Percentiles rank a stretch among this genome's conserved stretches.
phyloP scores from a whole-genome alignment of 1,140 invertebrate species.

The Aphelenchoides besseyi region DNA sequence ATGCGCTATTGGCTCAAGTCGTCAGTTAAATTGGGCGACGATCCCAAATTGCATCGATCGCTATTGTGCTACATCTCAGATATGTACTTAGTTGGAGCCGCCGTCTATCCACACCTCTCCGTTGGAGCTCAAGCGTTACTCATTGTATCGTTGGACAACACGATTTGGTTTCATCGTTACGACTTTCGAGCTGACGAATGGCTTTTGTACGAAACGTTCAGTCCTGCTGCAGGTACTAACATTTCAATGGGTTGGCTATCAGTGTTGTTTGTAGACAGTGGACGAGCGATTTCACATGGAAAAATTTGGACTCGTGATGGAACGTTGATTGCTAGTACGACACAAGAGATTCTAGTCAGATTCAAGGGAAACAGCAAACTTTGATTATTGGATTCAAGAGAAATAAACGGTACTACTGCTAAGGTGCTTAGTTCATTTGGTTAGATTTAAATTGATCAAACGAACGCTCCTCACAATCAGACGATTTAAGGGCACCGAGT shows the following conservation, averaged over 20 bases:
- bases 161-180: slow-evolving; percentile 23
- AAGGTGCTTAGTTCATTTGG: too few species aligned
- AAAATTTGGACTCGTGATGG: slow-evolving; percentile 20
- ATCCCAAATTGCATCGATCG: slow-evolving; percentile 29
- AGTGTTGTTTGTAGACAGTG: slow-evolving; percentile 11
- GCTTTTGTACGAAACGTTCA: slow-evolving; percentile 5
- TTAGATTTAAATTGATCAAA: too few species aligned
- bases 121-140: background rate
- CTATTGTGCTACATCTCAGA: slow-evolving; percentile 22
- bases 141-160: slow-evolving; percentile 14
- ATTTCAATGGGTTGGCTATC: background rate
- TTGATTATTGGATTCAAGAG: too few species aligned
- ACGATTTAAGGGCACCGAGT: too few species aligned
- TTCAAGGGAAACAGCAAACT: background rate
- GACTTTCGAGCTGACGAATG: slow-evolving; percentile 21
- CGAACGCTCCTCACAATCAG: too few species aligned
- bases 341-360: slow-evolving; percentile 16
- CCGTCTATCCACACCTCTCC: background rate
- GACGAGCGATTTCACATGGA: slow-evolving; percentile 16
- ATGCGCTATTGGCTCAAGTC: slow-evolving; percentile 15
- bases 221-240: slow-evolving; percentile 2
- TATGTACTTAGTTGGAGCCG: slow-evolving; percentile 12
- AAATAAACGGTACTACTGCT: too few species aligned
- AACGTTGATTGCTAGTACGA: slow-evolving; percentile 2
- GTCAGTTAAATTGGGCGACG: slow-evolving; percentile 7